Conservation (phyloP, 2,888 invertebrate genomes). For the Sericinus montela region DNA sequence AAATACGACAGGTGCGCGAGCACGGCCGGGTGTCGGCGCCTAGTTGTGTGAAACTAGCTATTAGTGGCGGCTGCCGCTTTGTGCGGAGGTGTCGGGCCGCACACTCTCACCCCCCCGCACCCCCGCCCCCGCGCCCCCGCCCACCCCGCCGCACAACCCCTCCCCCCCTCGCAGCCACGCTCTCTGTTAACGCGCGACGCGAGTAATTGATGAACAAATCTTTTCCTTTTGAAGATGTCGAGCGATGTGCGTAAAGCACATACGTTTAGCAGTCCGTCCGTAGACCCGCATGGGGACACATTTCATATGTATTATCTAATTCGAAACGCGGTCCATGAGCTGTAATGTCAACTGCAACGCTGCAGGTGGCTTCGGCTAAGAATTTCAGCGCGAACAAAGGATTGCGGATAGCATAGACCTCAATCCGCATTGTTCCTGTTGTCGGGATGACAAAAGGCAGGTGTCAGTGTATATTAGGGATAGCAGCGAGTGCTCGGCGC, state of each 20-base stretch:
- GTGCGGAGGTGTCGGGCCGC: slow-evolving; percentile 69
- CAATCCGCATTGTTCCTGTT: slow-evolving; percentile 3
- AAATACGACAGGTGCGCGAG: slow-evolving; percentile 19
- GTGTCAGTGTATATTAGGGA: slow-evolving; percentile 10
- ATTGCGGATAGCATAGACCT: neutral
- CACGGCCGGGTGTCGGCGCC: slow-evolving; percentile 27
- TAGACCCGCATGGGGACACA: too few species aligned
- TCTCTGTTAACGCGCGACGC: slow-evolving; percentile 19
- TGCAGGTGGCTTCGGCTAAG: neutral
- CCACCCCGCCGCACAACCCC: slow-evolving; percentile 25
- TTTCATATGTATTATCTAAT: neutral
- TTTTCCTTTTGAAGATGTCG: slow-evolving; percentile 10
- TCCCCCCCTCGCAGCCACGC: slow-evolving; percentile 31
- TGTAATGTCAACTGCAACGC: neutral
- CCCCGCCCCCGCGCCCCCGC: slow-evolving; percentile 30
- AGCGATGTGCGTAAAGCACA: slow-evolving; percentile 11
- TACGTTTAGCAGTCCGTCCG: too few species aligned
- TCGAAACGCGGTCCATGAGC: neutral
- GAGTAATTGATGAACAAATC: slow-evolving; percentile 24
- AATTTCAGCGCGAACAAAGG: neutral
- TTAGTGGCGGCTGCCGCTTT: slow-evolving; percentile 54
- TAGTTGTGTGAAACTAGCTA: slow-evolving; percentile 63
- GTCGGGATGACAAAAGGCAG: slow-evolving; percentile 6
- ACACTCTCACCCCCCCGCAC: slow-evolving; percentile 36
- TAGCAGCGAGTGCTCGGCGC: slow-evolving; percentile 10